Evolutionary conservation across 2,113 vertebrate species (phyloP), one percentile per base, ranked within the genome.

Genomic region (Protobothrops flavoviridis): DNA sequence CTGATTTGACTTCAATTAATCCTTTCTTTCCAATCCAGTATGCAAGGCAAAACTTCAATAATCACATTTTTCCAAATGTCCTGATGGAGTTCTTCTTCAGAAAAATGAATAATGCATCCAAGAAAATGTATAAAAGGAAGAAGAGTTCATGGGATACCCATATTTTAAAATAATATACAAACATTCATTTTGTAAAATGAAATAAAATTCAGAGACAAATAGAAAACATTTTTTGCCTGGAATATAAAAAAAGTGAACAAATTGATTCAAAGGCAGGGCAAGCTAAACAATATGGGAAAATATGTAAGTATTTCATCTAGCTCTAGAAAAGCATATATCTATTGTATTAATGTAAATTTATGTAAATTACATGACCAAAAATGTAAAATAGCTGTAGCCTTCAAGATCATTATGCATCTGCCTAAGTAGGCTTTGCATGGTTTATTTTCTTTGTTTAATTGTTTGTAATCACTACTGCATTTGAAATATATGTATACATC

Each of bases 381-480:
- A 39, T 88, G 21, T 87, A 88, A 55, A 55, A 64, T 59, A 92
- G 59, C 21, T 20, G 21, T 52, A 29, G 21, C 3, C 29, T 88
- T 88, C 57, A 23, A 69, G 6, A 23, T 88, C 29, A 52, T 88
- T 64, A 92, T 92, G 57, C 50, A 81, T 87, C 21, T 91, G n/a
- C n/a, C 53, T 39, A 57, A 85, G 74, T 81, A 85, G 21, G 90
- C 21, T 15, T 4, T 23, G 45, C 17, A 12, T 39, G 48, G 9
- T 64, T 50, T 50, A 61, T 10, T 64, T 61, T 33, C 85, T 61
- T n/a, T 48, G 39, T 57, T 57, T 48, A 59, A 9, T 50, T 86
- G 53, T 86, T 91, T 87, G 21, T 61, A 61, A 61, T 92, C 91
- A 92, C 57, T 59, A n/a, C 24, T 81, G 13, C 87, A 86, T 45